A percentile compares a stretch with the other conserved stretches of the same genome.
Evolutionary conservation across 2,888 invertebrate genomes (phyloP).

Genomic region (Rotaria socialis): DNA sequence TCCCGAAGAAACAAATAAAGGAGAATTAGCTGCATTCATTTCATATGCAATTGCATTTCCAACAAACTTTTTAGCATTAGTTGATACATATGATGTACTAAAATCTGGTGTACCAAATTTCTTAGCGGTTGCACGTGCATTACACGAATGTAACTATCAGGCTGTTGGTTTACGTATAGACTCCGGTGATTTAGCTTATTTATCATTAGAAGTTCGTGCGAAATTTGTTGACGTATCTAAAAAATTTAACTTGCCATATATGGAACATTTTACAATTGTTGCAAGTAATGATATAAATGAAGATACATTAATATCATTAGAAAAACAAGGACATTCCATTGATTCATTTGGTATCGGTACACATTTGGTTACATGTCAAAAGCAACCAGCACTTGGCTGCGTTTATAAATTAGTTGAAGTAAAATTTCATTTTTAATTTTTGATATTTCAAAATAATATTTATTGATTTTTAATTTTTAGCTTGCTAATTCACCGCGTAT

Average conservation of each 20-base stretch:
- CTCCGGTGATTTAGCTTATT: slow-evolving; percentile 90
- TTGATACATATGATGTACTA: slow-evolving; percentile 98
- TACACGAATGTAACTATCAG: slow-evolving; percentile 81
- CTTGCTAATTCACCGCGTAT: slow-evolving; percentile 84
- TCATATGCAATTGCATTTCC: slow-evolving; percentile 84
- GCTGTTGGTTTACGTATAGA: slow-evolving; percentile 88
- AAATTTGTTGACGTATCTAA: slow-evolving; percentile 74
- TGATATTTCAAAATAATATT: neutral
- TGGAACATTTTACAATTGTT: slow-evolving; percentile 78
- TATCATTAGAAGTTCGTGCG: slow-evolving; percentile 78
- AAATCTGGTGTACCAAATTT: slow-evolving; percentile 67
- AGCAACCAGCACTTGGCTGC: slow-evolving; percentile 92
- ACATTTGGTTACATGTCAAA: slow-evolving; percentile 93
- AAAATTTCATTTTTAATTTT: neutral
- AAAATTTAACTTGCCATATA: slow-evolving; percentile 77
- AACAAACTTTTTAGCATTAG: slow-evolving; percentile 84
- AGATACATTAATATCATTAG: slow-evolving; percentile 90
- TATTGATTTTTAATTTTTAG: slow-evolving; percentile 62
- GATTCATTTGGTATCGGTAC: slow-evolving; percentile 96
- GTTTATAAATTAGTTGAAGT: slow-evolving; percentile 73
- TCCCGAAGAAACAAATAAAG: slow-evolving; percentile 80
- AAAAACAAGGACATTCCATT: slow-evolving; percentile 87
- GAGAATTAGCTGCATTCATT: slow-evolving; percentile 86
- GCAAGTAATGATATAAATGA: slow-evolving; percentile 98
- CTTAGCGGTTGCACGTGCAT: slow-evolving; percentile 70